A percentile compares a stretch with the other conserved stretches of the same genome.
Conservation (phyloP, 2,797 vertebrate species). For the Tenualosa ilisha region DNA sequence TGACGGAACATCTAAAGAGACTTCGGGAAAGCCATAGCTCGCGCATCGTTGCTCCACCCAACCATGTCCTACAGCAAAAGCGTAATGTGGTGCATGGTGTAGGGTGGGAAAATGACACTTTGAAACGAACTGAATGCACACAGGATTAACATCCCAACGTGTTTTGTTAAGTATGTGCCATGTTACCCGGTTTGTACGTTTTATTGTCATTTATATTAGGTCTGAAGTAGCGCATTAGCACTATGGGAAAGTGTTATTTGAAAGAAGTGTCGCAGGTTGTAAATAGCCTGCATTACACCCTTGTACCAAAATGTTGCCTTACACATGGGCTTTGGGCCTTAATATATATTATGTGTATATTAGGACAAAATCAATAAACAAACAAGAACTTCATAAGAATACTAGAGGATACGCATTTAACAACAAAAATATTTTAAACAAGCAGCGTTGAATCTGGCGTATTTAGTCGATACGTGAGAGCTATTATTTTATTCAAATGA, state of each 20-base stretch:
- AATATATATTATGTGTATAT: neutral
- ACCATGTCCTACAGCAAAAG: neutral
- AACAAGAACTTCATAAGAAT: neutral
- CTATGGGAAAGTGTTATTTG: conserved; percentile 56
- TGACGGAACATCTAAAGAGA: neutral
- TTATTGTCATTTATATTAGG: conserved; percentile 75
- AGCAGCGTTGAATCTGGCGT: no score
- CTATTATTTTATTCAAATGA: neutral
- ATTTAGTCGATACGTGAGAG: neutral
- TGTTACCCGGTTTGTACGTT: conserved; percentile 72
- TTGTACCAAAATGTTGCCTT: conserved; percentile 13
- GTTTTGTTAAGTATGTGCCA: conserved; percentile 72
- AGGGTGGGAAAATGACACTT: conserved; percentile 75
- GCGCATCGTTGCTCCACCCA: conserved; percentile 5
- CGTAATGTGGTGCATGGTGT: conserved; percentile 27
- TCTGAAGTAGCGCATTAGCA: conserved; percentile 62
- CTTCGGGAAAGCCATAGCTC: neutral
- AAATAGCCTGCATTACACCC: conserved; percentile 53
- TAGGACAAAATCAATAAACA: neutral
- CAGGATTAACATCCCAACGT: conserved; percentile 77
- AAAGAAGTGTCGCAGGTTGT: conserved; percentile 54
- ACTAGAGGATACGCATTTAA: neutral
- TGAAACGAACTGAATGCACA: conserved; percentile 59
- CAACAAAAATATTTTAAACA: neutral
- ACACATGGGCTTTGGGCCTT: neutral